Base-by-base conservation (phyloP, 1,140 invertebrate genomes). In the Ganaspis sp. region DNA sequence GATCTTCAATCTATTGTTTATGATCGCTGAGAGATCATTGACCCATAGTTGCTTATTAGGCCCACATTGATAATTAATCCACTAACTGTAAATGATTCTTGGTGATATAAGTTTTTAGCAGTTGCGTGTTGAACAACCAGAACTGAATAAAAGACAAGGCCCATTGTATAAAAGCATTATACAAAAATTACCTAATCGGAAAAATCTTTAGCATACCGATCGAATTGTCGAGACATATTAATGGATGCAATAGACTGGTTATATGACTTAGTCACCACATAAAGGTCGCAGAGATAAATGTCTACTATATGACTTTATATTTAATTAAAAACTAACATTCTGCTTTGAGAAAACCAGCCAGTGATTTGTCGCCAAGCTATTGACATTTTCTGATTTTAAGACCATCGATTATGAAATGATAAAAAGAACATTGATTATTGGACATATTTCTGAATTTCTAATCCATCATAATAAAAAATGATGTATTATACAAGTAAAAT, bases 171-270 rank as follows among this genome's bases (percentile, higher is more conserved):
- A 64, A 12, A 11, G 23, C 54, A 64, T 26, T 49, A 29, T 29
- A 64, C 54, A 29, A 64, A 64, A 26, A 64, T 64, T 64, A 64
- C 21, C 9, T 23, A 29, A 64, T 64, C 58, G 11, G 26, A 64
- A 64, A 64, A 34, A 64, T 64, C 23, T 26, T n/a, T 4, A 15
- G 26, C 58, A 64, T 34, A 29, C 23, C 26, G 29, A 64, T 64
- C 23, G 58, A 58, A 26, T 58, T 58, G n/a, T n/a, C 9, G 4
- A 15, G 23, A 5, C 58, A 64, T 64, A 64, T 29, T 64, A 64
- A 64, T 29, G 26, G 54, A 64, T 64, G 58, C 26, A 29, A 64
- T 4, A 64, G 45, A 49, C 45, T 49, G 26, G 23, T 64, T 64
- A 64, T 64, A 29, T n/a, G 21, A 64, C 26, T 64, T 15, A 21